These are phyloP conservation scores for Enteromius thamalakanensis DNA, from an alignment of 2,797 vertebrate genomes.

Conservation along the genomic window DNA sequence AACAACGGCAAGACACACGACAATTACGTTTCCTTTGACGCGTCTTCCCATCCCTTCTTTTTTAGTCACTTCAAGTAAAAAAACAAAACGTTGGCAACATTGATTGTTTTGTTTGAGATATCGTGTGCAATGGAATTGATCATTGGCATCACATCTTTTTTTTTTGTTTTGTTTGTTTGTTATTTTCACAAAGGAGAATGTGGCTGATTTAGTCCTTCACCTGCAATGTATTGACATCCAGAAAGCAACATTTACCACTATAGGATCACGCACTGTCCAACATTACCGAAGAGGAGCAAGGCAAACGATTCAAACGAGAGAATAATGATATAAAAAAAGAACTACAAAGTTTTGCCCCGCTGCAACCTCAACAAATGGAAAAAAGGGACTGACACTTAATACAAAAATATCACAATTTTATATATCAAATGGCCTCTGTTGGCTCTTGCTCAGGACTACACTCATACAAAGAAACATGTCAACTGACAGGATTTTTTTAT, in stretches of 20 bases:
- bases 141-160: slow-evolving; percentile 66
- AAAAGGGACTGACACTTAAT: slow-evolving; percentile 86
- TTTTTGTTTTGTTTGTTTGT: slow-evolving; percentile 44
- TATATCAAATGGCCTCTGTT: slow-evolving; percentile 85
- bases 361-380: slow-evolving; percentile 83
- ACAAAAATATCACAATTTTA: slow-evolving; percentile 97
- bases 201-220: slow-evolving; percentile 83
- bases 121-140: slow-evolving; percentile 75
- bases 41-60: slow-evolving; percentile 73
- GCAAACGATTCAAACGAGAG: slow-evolving; percentile 74
- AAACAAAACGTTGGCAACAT: slow-evolving; percentile 79
- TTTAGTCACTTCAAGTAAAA: slow-evolving; percentile 78
- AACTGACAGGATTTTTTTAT: slow-evolving; percentile 70
- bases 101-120: slow-evolving; percentile 76
- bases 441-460: slow-evolving; percentile 83
- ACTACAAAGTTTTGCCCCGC: slow-evolving; percentile 82
- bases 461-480: slow-evolving; percentile 71
- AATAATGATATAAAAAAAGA: slow-evolving; percentile 67
- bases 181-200: slow-evolving; percentile 69
- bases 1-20: slow-evolving; percentile 75
- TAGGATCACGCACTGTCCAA: slow-evolving; percentile 80
- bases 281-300: slow-evolving; percentile 85
- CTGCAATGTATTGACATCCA: slow-evolving; percentile 77
- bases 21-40: slow-evolving; percentile 51
- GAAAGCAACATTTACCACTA: slow-evolving; percentile 85